A percentile compares a stretch with the other conserved stretches of the same genome.
Evolutionary conservation across 2,888 invertebrate species (phyloP).

Genomic region (Pyrochroa serraticornis): DNA sequence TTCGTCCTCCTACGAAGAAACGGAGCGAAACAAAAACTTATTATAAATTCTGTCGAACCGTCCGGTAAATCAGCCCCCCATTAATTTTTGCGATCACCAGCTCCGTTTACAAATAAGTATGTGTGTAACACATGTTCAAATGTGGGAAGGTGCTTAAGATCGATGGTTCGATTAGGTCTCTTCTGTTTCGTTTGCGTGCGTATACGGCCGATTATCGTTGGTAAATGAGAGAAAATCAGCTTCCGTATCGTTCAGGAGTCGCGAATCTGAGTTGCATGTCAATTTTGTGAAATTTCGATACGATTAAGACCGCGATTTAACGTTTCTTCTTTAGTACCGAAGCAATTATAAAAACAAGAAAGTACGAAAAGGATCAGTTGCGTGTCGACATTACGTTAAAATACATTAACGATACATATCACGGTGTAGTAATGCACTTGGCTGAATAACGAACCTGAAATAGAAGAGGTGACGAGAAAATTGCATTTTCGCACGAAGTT

Average conservation of each 20-base stretch:
- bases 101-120: slow-evolving; percentile 34
- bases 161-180: slow-evolving; percentile 12
- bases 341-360: not conserved
- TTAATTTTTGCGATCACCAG: not conserved
- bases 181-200: slow-evolving; percentile 2
- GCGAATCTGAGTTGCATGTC: not conserved
- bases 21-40: too few relatives aligned
- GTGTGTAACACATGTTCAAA: slow-evolving; percentile 39
- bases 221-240: slow-evolving; percentile 2
- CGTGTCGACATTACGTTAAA: slow-evolving; percentile 4
- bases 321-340: too few relatives aligned
- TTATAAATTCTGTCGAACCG: too few relatives aligned
- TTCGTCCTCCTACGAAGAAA: too few relatives aligned
- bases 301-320: not conserved
- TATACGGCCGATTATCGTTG: not conserved
- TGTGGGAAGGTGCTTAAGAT: slow-evolving; percentile 40
- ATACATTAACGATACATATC: slow-evolving; percentile 5
- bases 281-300: not conserved
- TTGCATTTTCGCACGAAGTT: too few relatives aligned
- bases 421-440: too few relatives aligned
- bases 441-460: too few relatives aligned
- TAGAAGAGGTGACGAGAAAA: too few relatives aligned
- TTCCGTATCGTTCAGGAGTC: not conserved
- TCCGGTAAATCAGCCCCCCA: not conserved
- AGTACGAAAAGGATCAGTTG: not conserved